Base-by-base conservation (phyloP, 2,888 invertebrate genomes). In the Drosophila gaucha region DNA sequence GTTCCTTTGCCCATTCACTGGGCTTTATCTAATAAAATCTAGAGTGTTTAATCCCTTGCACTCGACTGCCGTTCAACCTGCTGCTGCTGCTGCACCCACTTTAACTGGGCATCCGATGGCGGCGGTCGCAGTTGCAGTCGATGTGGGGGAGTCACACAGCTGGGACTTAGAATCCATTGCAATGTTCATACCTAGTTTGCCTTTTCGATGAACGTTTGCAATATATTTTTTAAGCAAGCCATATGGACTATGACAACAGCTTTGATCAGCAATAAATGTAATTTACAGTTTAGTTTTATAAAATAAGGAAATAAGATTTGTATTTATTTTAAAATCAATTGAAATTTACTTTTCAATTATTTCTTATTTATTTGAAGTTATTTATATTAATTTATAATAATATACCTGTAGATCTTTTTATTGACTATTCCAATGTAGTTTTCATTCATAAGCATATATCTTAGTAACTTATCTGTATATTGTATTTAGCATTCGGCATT, bases 1-100 rank as follows among this genome's bases (percentile, higher is more conserved):
- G 51, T 64, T 67, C 66, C 67, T 56, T 70, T 78, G 64, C 63
- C 80, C 82, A 79, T 51, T 85, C 88, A 82, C 86, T 79, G 83
- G 67, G 60, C 62, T 83, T 74, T 77, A 86, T 86, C 88, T 88
- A 86, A 88, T 86, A 86, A 83, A 82, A 83, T 83, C 86, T 83
- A 52, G 68, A 83, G 88, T 87, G 86, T 86, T 86, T 87, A 83
- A 83, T 83, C 86, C 80, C 62, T 86, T 74, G 84, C 80, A 86
- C 86, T 88, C 71, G 67, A 50, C 68, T 86, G 74, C 57, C 73
- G 52, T 67, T 74, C 51, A 55, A 60, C 56, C 64, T 77, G 67
- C 38, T 55, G 63, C 56, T 51, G 20, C 22, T 36, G 43, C 50
- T 59, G 52, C 56, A 43, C 39, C 30, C 46, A 24, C 16, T 55